Evolutionary conservation across 92 coral and sea anemone genomes (phyloP).

Genomic region (Paragorgia papillata): DNA sequence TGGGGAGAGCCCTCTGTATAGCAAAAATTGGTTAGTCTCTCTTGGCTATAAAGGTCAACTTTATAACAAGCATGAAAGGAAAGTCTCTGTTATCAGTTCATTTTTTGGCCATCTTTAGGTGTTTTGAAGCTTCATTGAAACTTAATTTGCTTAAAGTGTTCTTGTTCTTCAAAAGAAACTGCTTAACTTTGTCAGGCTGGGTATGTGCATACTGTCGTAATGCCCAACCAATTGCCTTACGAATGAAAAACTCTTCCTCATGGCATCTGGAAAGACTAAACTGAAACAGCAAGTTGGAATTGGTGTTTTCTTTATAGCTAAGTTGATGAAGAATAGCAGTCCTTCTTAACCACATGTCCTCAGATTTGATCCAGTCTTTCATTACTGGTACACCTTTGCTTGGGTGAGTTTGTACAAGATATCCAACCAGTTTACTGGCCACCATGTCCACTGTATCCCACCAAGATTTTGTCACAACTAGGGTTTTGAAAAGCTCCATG

Average conservation of each 20-base stretch:
- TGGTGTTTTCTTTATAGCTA: slow-evolving; percentile 71
- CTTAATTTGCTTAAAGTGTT: slow-evolving; percentile 70
- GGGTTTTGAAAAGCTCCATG: slow-evolving; percentile 59
- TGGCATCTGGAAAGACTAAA: slow-evolving; percentile 76
- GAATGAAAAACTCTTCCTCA: slow-evolving; percentile 93
- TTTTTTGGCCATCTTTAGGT: slow-evolving; percentile 50
- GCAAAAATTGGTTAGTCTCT: too few species aligned
- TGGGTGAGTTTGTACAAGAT: slow-evolving; percentile 73
- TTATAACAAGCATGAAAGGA: too few species aligned
- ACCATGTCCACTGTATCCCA: slow-evolving; percentile 93
- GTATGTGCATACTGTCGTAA: slow-evolving; percentile 76
- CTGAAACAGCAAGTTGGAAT: slow-evolving; percentile 73
- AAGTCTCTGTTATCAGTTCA: too few species aligned
- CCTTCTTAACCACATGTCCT: slow-evolving; percentile 96
- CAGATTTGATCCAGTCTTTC: slow-evolving; percentile 89
- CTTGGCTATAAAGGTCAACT: too few species aligned
- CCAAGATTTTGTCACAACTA: slow-evolving; percentile 86
- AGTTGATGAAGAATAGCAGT: slow-evolving; percentile 91
- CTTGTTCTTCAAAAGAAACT: slow-evolving; percentile 71
- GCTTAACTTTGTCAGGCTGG: slow-evolving; percentile 60
- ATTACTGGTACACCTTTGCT: slow-evolving; percentile 62
- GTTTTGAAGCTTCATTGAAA: slow-evolving; percentile 83
- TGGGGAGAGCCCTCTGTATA: too few species aligned
- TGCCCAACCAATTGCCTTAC: slow-evolving; percentile 97
- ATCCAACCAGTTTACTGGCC: slow-evolving; percentile 71